Base-by-base conservation (phyloP, 2,797 vertebrate genomes). In the Iguana delicatissima region DNA sequence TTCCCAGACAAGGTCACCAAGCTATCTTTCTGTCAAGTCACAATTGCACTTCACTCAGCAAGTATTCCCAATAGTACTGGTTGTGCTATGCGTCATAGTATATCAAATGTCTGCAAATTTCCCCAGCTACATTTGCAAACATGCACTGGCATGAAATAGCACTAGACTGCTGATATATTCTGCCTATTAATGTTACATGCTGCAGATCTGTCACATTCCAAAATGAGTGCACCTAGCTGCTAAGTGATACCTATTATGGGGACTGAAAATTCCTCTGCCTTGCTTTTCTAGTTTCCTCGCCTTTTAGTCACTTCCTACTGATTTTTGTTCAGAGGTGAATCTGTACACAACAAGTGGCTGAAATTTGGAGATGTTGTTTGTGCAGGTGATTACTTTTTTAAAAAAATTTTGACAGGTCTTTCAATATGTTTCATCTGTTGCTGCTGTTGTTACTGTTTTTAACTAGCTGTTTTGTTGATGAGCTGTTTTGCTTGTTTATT, bases 1-100 rank as follows among this genome's bases (percentile, higher is more conserved):
- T 82, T 76, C 32, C 80, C 7, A 57, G 24, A 64, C 57, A 82
- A 82, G 72, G 79, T 87, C 72, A 90, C 32, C 64, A 46, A 42
- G 29, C 24, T 85, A 16, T 20, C 67, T 16, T 90, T 90, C 50
- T 74, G 32, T 76, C 72, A 55, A 82, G 32, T 64, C 80, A 77
- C 57, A 52, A 77, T 83, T 87, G 38, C 76, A 64, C 16, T 76
- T 76, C 16, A 52, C 73, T 79, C 59, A 20, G 80, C 46, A 87
- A 81, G 13, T 82, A 86, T 22, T 52, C 79, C 57, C 26, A 55
- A 29, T 62, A 90, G 64, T 80, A 80, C 35, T 59, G 24, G 76
- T 85, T 85, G 50, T 77, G 72, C 76, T 80, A 18, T 26, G 26
- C 50, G 24, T 79, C 42, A 79, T 14, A 79, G 77, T 50, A n/a